Conservation (phyloP, 1,140 invertebrate genomes). For the Drosophila ohnishii region DNA sequence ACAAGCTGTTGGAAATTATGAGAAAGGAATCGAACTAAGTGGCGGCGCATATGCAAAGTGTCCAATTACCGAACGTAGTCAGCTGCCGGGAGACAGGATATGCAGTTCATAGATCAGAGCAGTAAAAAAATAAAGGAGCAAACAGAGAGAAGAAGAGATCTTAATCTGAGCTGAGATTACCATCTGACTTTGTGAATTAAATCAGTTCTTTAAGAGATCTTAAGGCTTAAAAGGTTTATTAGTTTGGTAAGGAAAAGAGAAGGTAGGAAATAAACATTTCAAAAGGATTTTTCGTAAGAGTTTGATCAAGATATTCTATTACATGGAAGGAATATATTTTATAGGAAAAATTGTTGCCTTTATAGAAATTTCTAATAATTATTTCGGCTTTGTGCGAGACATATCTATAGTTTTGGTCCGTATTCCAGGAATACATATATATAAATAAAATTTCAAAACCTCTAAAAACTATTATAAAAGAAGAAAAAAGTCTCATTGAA, state of each 20-base stretch:
- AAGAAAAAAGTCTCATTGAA: not conserved
- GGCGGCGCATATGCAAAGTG: slow-evolving; percentile 67
- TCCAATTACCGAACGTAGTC: slow-evolving; percentile 56
- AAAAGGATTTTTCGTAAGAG: too few relatives aligned
- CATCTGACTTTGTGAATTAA: not conserved
- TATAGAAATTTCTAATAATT: too few relatives aligned
- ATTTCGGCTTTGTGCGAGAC: too few relatives aligned
- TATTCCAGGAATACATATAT: too few relatives aligned
- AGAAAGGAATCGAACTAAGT: slow-evolving; percentile 53
- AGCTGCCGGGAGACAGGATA: slow-evolving; percentile 66
- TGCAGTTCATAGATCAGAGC: slow-evolving; percentile 29
- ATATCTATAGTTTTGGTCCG: too few relatives aligned
- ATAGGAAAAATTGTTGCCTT: too few relatives aligned
- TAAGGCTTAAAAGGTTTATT: accelerated
- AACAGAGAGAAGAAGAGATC: not conserved
- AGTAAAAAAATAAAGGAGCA: not conserved
- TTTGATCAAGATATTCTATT: too few relatives aligned
- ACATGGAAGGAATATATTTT: too few relatives aligned
- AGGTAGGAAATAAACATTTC: too few relatives aligned
- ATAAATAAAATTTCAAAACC: too few relatives aligned
- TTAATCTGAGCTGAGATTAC: not conserved
- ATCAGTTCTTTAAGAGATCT: not conserved
- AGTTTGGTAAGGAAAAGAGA: not conserved
- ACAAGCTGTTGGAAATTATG: slow-evolving; percentile 71
- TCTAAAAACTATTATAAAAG: too few relatives aligned